These are phyloP conservation scores for Synanthedon andrenaeformis DNA, from an alignment of 2,888 invertebrate genomes.

Conservation along the genomic window DNA sequence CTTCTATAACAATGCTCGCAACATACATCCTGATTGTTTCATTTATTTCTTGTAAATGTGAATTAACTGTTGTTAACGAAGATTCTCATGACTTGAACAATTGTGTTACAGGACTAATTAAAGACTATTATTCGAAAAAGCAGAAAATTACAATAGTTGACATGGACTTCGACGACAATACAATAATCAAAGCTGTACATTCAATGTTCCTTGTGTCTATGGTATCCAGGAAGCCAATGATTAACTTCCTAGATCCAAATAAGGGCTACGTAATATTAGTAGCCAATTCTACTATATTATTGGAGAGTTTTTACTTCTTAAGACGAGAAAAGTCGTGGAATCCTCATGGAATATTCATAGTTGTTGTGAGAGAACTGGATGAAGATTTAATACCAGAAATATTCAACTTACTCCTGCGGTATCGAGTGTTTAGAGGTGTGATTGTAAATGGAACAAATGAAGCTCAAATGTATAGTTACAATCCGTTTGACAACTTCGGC, in stretches of 20 bases:
- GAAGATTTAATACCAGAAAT: conserved; percentile 14
- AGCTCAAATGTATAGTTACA: conserved; percentile 31
- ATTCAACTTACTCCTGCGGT: conserved; percentile 24
- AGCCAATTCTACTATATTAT: not conserved
- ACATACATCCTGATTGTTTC: not conserved
- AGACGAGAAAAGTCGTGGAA: conserved; percentile 24
- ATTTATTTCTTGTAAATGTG: not conserved
- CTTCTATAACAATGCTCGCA: not conserved
- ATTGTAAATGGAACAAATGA: conserved; percentile 22
- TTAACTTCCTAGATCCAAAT: not conserved
- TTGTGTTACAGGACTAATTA: conserved; percentile 1
- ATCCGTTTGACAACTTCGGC: conserved; percentile 36
- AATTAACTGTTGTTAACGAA: not conserved
- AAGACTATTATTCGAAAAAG: conserved; percentile 3
- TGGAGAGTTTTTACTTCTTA: not conserved
- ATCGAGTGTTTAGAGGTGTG: conserved; percentile 23
- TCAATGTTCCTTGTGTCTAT: conserved; percentile 1
- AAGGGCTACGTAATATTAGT: conserved; percentile 3
- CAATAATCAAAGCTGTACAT: conserved; percentile 9
- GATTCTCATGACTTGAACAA: not conserved
- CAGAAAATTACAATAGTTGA: conserved; percentile 9
- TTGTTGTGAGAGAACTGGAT: conserved; percentile 18
- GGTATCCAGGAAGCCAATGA: conserved; percentile 4
- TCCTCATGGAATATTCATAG: conserved; percentile 25
- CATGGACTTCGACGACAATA: conserved; percentile 4